Evolutionary conservation across 2,113 vertebrate species (phyloP).

Genomic region (Pseudorhombus dupliciocellatus): DNA sequence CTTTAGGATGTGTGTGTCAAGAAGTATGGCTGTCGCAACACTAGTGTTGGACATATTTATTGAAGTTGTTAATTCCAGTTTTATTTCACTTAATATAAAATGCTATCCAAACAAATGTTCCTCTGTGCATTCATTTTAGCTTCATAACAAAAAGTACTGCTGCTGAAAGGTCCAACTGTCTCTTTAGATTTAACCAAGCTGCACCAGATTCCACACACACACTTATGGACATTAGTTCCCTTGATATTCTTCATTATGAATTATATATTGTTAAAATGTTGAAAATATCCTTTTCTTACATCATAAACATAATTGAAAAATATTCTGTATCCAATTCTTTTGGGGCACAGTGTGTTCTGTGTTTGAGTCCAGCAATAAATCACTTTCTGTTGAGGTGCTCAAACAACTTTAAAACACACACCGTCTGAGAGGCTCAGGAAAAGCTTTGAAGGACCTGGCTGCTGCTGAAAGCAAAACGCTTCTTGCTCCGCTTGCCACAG

Average conservation of each 20-base stretch:
- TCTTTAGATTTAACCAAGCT: no score
- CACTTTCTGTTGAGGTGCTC: conserved; percentile 52
- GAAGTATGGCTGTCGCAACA: background rate
- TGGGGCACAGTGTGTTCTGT: conserved; percentile 52
- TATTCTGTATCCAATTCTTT: no score
- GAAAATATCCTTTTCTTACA: no score
- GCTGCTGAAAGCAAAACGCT: conserved; percentile 63
- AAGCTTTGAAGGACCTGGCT: conserved; percentile 60
- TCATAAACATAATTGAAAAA: no score
- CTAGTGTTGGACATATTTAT: background rate
- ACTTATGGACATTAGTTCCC: no score
- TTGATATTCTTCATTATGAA: no score
- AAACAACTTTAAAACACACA: conserved; percentile 68
- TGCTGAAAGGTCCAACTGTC: no score
- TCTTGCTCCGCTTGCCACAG: conserved; percentile 61
- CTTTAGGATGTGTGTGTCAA: background rate
- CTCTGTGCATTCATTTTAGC: no score
- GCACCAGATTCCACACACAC: no score
- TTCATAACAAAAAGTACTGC: no score
- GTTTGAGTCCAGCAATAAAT: conserved; percentile 65
- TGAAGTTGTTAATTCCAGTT: background rate
- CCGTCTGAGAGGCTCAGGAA: conserved; percentile 43
- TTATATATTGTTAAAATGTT: no score
- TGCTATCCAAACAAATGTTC: no score
- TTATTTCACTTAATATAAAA: background rate